Evolutionary conservation across 2,113 vertebrate genomes (phyloP).

Genomic region (Papio anubis): DNA sequence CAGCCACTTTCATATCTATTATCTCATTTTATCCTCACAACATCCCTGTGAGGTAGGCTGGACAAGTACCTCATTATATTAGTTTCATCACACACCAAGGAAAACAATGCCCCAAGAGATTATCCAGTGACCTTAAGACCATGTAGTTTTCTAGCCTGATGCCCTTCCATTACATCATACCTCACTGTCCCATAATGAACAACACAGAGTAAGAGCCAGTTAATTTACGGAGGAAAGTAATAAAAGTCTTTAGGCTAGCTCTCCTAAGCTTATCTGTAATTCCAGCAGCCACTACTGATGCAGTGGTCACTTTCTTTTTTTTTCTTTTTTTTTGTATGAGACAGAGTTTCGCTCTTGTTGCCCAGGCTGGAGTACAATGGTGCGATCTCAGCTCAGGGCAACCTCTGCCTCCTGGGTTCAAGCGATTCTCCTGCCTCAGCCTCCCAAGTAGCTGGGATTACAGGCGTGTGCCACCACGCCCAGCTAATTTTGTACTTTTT

Average conservation of each 20-base stretch:
- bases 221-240: slow-evolving; percentile 36
- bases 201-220: slow-evolving; percentile 17
- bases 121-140: slow-evolving; percentile 40
- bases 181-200: slow-evolving; percentile 31
- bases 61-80: slow-evolving; percentile 64
- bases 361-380: no score
- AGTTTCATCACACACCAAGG: slow-evolving; percentile 42
- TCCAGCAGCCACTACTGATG: slow-evolving; percentile 18
- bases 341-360: no score
- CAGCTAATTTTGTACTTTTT: no score
- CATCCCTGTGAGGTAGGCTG: slow-evolving; percentile 78
- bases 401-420: no score
- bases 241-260: slow-evolving; percentile 8
- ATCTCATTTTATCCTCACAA: slow-evolving; percentile 74
- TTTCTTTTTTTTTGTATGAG: no score
- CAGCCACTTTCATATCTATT: slow-evolving; percentile 61
- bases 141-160: slow-evolving; percentile 39
- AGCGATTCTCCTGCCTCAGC: no score
- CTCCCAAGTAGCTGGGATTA: no score
- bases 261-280: slow-evolving; percentile 22
- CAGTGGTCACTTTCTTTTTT: background rate
- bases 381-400: no score
- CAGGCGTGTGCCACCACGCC: no score
- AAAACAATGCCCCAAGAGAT: slow-evolving; percentile 37
- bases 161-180: slow-evolving; percentile 27